Base-by-base conservation (phyloP, 1,140 invertebrate genomes). In the Paralvinella palmiformis region DNA sequence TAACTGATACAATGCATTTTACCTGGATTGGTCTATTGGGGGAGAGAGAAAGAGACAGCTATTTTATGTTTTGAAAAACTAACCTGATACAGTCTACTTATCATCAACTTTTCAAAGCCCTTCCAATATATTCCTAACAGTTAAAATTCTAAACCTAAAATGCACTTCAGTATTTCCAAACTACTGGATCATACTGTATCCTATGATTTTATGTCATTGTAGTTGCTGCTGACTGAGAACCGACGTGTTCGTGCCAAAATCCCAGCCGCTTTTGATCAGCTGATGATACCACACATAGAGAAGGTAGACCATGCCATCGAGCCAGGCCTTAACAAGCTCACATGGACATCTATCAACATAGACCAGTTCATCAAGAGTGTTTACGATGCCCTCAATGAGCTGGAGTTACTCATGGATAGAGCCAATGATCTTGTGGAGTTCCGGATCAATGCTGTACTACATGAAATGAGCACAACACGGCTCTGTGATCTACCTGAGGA, bases 341-440 rank as follows among this genome's bases (percentile, higher is more conserved):
- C 85, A 0, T 94, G 92, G 92, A 90, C 90, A 0, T 88, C 87
- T 52, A 79, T 85, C 1, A 84, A 86, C 35, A 94, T 92, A 87
- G 84, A 84, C 73, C 79, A 85, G 62, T 85, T 92, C 85, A 85
- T 88, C 66, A 86, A 84, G 72, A 81, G 64, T 65, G 80, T 75
- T 86, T 87, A 86, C 67, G 82, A 84, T 36, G 87, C 89, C 7
- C 88, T 96, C 17, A 85, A 88, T 59, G 86, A 86, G 44, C 93
- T 96, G 71, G 89, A 92, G 78, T 85, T 91, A 4, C 81, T 96
- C 15, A 88, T 89, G 3, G 88, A 83, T 24, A 78, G 92, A 72
- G 89, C 94, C 15, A 91, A 94, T 73, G 92, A 96, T 74, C 88
- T 96, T 48, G 94, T 92, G 70, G 86, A 87, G n/a, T 94, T 94